Percentiles rank a stretch among this genome's conserved stretches.
phyloP scores from a whole-genome alignment of 92 coral and sea anemone species.

The Micromussa lordhowensis region DNA sequence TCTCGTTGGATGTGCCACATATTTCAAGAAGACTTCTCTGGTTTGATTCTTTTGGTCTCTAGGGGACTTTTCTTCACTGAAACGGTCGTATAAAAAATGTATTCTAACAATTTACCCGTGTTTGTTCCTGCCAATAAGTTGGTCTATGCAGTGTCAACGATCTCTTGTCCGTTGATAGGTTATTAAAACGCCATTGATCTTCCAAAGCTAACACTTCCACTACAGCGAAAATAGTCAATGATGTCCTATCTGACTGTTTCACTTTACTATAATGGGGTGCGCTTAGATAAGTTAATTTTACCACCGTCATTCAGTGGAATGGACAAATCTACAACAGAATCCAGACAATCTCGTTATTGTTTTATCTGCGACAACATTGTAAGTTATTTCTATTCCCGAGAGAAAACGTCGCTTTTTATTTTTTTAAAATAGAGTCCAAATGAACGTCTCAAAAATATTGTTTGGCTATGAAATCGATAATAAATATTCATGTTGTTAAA shows the following conservation, averaged over 20 bases:
- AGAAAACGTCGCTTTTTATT: not conserved
- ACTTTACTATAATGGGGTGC: not conserved
- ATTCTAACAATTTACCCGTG: not conserved
- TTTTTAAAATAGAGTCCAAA: not conserved
- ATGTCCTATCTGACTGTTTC: not conserved
- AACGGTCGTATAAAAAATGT: not conserved
- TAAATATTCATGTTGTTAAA: not conserved
- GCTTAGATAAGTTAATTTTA: not conserved
- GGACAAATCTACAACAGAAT: not conserved
- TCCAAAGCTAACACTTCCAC: not conserved
- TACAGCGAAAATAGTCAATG: not conserved
- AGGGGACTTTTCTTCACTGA: not conserved
- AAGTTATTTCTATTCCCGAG: not conserved
- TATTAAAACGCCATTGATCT: not conserved
- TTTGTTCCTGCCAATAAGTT: not conserved
- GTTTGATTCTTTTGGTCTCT: not conserved
- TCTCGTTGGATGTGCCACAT: not conserved
- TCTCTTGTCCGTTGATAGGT: not conserved
- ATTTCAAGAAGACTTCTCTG: not conserved
- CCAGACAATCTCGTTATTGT: not conserved
- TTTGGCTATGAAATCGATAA: not conserved
- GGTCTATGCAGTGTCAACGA: not conserved
- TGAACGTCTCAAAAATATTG: not conserved
- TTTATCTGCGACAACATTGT: too few relatives aligned
- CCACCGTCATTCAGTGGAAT: not conserved